phyloP scores from a whole-genome alignment of 2,888 invertebrate species.

The Andricus curvator region DNA sequence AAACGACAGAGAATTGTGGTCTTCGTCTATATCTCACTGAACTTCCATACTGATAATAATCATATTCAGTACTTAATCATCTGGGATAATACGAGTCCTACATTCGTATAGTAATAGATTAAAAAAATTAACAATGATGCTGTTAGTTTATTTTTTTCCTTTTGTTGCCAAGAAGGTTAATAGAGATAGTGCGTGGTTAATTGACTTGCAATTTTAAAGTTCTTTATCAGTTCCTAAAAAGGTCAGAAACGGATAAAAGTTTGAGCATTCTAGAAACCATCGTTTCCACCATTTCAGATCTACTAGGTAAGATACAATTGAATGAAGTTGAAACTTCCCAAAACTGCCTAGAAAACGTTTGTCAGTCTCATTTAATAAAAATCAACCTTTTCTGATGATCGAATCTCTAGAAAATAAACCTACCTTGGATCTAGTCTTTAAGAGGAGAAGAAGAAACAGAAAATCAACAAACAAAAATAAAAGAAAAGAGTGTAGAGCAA shows the following conservation, averaged over 20 bases:
- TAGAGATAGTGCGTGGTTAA: not conserved
- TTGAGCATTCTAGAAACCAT: too few relatives aligned
- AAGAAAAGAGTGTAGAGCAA: not conserved
- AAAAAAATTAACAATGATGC: not conserved
- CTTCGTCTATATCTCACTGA: not conserved
- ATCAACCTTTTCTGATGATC: not conserved
- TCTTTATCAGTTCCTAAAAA: not conserved
- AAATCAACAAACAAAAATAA: not conserved
- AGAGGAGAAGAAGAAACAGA: not conserved
- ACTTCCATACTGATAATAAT: slow-evolving; percentile 8
- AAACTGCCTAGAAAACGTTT: not conserved
- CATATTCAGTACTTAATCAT: slow-evolving; percentile 19
- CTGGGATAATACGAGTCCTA: not conserved
- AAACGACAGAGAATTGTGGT: slow-evolving; percentile 14
- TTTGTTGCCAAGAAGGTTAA: not conserved
- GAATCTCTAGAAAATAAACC: not conserved
- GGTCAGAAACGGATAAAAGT: too few relatives aligned
- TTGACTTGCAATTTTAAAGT: not conserved
- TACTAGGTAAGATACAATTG: not conserved
- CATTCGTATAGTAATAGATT: not conserved
- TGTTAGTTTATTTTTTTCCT: not conserved
- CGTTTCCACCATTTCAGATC: too few relatives aligned
- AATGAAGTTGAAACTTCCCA: not conserved
- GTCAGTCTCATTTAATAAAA: not conserved
- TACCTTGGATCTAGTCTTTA: not conserved